These are phyloP conservation scores for Lycodopsis pacificus DNA, from an alignment of 2,797 vertebrate species.

Conservation along the genomic window DNA sequence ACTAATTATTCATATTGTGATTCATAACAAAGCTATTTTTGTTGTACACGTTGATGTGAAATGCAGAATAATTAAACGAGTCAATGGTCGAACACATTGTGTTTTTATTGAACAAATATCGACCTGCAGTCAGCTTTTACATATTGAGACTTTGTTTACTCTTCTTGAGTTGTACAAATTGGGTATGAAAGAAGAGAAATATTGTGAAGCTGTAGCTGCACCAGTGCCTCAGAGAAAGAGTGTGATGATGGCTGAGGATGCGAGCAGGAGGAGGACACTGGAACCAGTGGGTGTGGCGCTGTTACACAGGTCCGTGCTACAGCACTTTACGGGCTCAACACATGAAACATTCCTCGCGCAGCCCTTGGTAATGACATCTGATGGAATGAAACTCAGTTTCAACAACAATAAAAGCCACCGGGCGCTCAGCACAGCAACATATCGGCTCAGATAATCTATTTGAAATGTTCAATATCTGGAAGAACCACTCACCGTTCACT, in stretches of 20 bases:
- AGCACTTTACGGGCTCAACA: not conserved
- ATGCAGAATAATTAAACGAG: constrained; percentile 8
- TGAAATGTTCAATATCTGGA: not conserved
- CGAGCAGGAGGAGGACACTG: constrained; percentile 41
- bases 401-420: not conserved
- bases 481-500: rapidly evolving
- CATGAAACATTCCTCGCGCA: rapidly evolving
- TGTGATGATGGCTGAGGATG: constrained; percentile 28
- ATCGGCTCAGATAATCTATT: not conserved
- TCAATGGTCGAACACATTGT: not conserved
- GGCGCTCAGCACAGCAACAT: not conserved
- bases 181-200: not conserved
- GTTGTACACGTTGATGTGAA: constrained; percentile 9
- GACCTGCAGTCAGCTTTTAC: not conserved
- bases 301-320: constrained; percentile 45
- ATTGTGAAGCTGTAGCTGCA: not conserved
- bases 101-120: constrained; percentile 8
- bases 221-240: constrained; percentile 19
- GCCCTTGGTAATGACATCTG: rapidly evolving
- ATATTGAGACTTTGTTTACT: not conserved
- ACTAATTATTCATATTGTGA: not conserved
- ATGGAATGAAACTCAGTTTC: not conserved
- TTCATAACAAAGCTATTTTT: not conserved
- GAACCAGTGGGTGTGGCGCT: constrained; percentile 13
- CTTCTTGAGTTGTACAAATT: not conserved